Evolutionary conservation across 1,140 invertebrate species (phyloP), one percentile per base, ranked within the genome.

Genomic region (Drosophila ohnishii): DNA sequence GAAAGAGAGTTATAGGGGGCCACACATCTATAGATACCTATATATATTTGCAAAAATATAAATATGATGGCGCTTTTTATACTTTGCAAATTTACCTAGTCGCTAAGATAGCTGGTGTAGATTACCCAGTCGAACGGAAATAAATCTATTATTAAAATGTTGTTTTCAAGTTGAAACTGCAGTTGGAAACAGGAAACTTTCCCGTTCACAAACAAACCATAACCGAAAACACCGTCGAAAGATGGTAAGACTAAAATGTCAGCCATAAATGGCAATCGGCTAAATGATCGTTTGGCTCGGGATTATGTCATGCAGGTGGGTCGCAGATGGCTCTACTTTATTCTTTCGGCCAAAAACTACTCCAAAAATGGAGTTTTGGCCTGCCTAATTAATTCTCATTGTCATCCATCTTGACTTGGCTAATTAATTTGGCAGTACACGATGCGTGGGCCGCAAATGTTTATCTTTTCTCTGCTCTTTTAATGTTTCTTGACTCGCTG

Each of bases 331-430:
- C 50, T 58, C 51, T 9, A 35, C 32, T 39, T 53, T 13, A 45
- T 69, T 69, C 65, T 69, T 30, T 14, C 25, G 5, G 37, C 28
- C 19, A 35, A 28, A 71, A 34, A 13, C 51, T 58, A 13, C 35
- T 42, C 69, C 66, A 42, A 22, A 72, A 30, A 71, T 50, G 35
- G 69, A 50, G 70, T 62, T 73, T 72, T 72, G 61, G 50, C 78
- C 64, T 74, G 79, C 40, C 63, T 64, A 83, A 83, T 83, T 80
- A 85, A 84, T 85, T 65, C 42, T 48, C 47, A 59, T 72, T 77
- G 80, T 84, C 73, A 85, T 50, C 42, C 53, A 42, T 45, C 48
- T 55, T 72, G 65, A 75, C 76, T 60, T 57, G 71, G 65, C 70
- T 79, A 83, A 83, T 83, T 83, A 72, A 79, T 76, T 71, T 83